Percentiles rank a stretch among this genome's conserved stretches.
These are phyloP conservation scores for Halesus radiatus DNA, from an alignment of 1,140 invertebrate species.

Conservation along the genomic window DNA sequence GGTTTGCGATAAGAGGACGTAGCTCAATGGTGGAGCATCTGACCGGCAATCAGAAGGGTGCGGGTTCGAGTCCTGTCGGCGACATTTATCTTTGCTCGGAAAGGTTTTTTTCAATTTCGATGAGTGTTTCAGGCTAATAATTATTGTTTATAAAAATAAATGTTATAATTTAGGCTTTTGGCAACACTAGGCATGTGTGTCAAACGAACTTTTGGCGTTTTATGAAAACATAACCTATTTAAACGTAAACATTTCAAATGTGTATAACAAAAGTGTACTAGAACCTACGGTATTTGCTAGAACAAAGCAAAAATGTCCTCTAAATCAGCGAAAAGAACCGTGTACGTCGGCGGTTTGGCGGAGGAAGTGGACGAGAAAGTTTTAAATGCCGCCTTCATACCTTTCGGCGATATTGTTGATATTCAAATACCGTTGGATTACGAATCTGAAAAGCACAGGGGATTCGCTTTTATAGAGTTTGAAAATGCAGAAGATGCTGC, in stretches of 20 bases:
- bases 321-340: constrained; percentile 79
- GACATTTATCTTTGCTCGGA: too few relatives aligned
- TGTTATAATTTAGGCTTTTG: too few relatives aligned
- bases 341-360: constrained; percentile 91
- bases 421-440: constrained; percentile 98
- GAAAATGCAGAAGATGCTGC: constrained; percentile 95
- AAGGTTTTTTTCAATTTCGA: too few relatives aligned
- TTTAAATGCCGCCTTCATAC: constrained; percentile 95
- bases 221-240: background rate
- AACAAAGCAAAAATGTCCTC: constrained; percentile 60
- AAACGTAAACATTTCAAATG: too few relatives aligned
- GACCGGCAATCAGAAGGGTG: too few relatives aligned
- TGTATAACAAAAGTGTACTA: constrained; percentile 3
- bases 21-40: too few relatives aligned
- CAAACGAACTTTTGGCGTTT: background rate
- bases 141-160: too few relatives aligned
- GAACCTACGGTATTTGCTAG: too few relatives aligned
- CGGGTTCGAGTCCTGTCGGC: too few relatives aligned
- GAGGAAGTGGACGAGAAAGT: constrained; percentile 98
- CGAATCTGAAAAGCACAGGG: constrained; percentile 96
- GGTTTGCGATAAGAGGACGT: too few relatives aligned
- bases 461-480: constrained; percentile 99
- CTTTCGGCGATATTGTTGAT: constrained; percentile 97
- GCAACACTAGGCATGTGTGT: background rate
- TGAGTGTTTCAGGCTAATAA: too few relatives aligned